phyloP scores from a whole-genome alignment of 2,888 invertebrate species.

The Meta bourneti region DNA sequence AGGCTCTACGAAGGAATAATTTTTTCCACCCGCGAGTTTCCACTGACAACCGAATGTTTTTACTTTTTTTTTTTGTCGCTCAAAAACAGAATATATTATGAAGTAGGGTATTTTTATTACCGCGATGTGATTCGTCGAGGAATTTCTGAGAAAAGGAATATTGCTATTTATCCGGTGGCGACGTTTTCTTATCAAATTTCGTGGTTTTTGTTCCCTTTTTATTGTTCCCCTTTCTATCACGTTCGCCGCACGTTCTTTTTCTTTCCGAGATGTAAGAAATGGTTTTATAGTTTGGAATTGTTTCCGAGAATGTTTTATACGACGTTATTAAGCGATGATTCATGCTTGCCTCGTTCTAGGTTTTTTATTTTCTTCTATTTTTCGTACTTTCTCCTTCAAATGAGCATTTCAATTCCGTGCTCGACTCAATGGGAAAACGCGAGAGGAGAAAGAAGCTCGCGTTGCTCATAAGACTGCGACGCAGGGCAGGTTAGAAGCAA shows the following conservation, averaged over 20 bases:
- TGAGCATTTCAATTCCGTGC: not conserved
- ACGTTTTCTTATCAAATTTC: not conserved
- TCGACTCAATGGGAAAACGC: not conserved
- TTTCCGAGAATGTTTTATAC: not conserved
- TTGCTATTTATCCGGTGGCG: constrained; percentile 18
- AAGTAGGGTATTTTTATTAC: constrained; percentile 49
- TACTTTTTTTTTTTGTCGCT: constrained; percentile 24
- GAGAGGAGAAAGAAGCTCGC: not conserved
- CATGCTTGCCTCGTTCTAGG: not conserved
- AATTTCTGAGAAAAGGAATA: constrained; percentile 13
- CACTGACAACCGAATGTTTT: constrained; percentile 29
- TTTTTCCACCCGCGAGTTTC: constrained; percentile 9
- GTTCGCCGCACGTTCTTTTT: not conserved
- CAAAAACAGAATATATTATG: constrained; percentile 49
- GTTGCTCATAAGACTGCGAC: not conserved
- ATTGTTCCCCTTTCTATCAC: not conserved
- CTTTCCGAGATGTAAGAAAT: not conserved
- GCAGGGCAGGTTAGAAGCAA: not conserved
- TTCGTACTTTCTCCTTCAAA: not conserved
- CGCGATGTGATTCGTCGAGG: constrained; percentile 46
- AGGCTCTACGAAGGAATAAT: constrained; percentile 46
- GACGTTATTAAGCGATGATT: not conserved
- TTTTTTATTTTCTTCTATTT: not conserved
- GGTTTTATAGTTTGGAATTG: not conserved
- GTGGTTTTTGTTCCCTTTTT: constrained; percentile 17